Percentiles rank a stretch among this genome's conserved stretches.
phyloP scores from a whole-genome alignment of 2,113 vertebrate genomes.

The Asarcornis scutulata region DNA sequence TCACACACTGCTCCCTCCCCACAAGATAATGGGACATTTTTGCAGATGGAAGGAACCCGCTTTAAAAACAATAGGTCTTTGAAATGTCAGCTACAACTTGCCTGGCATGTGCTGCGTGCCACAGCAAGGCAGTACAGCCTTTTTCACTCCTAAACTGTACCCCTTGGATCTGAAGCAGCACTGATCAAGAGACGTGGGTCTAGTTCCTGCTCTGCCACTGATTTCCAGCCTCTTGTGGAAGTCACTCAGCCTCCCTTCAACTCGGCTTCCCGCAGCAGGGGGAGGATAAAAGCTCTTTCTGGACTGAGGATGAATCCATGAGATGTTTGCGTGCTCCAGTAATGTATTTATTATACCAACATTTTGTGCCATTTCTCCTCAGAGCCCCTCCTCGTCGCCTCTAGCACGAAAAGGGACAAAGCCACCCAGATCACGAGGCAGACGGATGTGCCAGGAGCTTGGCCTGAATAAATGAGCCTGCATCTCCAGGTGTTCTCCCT shows the following conservation, averaged over 20 bases:
- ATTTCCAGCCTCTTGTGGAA: not conserved
- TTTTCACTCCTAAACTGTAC: not conserved
- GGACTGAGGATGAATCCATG: not conserved
- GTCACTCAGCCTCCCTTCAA: not conserved
- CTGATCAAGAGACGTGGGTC: not conserved
- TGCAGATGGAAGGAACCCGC: conserved; percentile 53
- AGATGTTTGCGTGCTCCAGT: not conserved
- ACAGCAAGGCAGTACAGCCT: not conserved
- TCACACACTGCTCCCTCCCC: not conserved
- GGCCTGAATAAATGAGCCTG: not conserved
- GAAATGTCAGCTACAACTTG: conserved; percentile 30
- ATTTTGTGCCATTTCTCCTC: not conserved
- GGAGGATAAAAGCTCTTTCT: not conserved
- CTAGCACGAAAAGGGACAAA: not conserved
- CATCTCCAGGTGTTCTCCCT: not conserved
- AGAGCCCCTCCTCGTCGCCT: not conserved
- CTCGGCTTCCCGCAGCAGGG: not conserved
- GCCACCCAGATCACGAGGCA: not conserved
- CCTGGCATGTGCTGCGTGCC: not conserved
- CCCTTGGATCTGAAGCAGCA: not conserved
- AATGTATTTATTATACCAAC: not conserved
- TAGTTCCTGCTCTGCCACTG: not conserved
- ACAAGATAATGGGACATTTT: conserved; percentile 33
- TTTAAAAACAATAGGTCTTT: conserved; percentile 57
- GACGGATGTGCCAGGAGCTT: rapidly evolving